Evolutionary conservation across 2,113 vertebrate genomes (phyloP), one percentile per base, ranked within the genome.

Genomic region (Amblyopsis rosae): DNA sequence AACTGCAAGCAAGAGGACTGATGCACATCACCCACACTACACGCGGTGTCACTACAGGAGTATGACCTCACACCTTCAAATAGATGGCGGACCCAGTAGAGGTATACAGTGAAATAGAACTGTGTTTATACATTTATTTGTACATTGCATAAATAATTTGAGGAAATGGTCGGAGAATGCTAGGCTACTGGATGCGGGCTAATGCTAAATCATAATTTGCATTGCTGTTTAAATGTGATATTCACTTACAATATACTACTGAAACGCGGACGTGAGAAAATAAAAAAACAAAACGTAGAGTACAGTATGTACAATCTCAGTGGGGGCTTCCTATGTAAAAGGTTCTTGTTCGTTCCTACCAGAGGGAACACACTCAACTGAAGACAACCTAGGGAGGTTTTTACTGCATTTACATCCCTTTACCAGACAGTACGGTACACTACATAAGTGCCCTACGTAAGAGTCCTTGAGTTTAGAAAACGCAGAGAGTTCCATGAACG

Each of bases 31-130:
- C 67, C 73, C 56, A 69, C 78, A 35, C 9, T 0, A 46, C 12
- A 26, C 59, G 0, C 41, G 3, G 60, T 92, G 91, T 67, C 70
- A 6, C 61, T 86, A 82, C 67, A 78, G 16, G 63, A 77, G 59
- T 67, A 62, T 3, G 0, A 56, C 57, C n/a, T 48, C 60, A 32
- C 26, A 13, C 12, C 17, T 26, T 59, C 41, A 6, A 3, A 57
- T 10, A 10, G 13, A 48, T 17, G 6, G 16, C 4, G 16, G 47
- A 33, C 12, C 60, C 6, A 75, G 65, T n/a, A 60, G 46, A 0
- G 78, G 85, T 87, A 74, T 75, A 70, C 51, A 32, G 54, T 69
- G 3, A 56, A 59, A 48, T 1, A 35, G 17, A 54, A 54, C 3
- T 15, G 13, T 3, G 26, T 26, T 26, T 26, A 26, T 26, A 41